Conservation (phyloP, 1,140 invertebrate species). For the Frieseomelitta varia region DNA sequence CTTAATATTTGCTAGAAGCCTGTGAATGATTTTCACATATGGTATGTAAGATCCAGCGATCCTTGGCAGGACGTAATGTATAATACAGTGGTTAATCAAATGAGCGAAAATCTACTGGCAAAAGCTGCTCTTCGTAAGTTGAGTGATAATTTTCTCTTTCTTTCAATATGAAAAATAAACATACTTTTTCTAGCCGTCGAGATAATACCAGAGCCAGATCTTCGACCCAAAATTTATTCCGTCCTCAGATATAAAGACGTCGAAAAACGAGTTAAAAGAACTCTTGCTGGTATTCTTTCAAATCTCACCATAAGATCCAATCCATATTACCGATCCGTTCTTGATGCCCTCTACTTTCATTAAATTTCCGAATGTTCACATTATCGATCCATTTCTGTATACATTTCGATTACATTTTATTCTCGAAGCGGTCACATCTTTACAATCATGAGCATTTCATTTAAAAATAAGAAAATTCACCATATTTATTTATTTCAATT, state of each 20-base stretch:
- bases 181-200: slow-evolving; percentile 10
- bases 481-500: no score
- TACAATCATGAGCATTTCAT: neutral
- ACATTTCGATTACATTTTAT: no score
- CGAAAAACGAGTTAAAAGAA: neutral
- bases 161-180: neutral
- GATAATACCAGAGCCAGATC: neutral
- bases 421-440: no score
- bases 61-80: slow-evolving; percentile 65
- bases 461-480: no score
- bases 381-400: no score
- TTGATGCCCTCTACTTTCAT: no score
- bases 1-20: neutral
- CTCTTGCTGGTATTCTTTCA: neutral
- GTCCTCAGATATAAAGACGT: slow-evolving; percentile 45
- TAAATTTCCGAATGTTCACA: no score
- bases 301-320: no score
- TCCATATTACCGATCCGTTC: no score
- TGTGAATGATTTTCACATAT: slow-evolving; percentile 60
- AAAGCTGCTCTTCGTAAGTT: slow-evolving; percentile 45
- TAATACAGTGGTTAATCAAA: slow-evolving; percentile 53
- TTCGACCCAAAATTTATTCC: slow-evolving; percentile 52
- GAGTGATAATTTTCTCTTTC: neutral
- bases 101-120: slow-evolving; percentile 41
- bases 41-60: slow-evolving; percentile 64